Base-by-base conservation (phyloP, 2,888 invertebrate species). In the Hemaris fuciformis region DNA sequence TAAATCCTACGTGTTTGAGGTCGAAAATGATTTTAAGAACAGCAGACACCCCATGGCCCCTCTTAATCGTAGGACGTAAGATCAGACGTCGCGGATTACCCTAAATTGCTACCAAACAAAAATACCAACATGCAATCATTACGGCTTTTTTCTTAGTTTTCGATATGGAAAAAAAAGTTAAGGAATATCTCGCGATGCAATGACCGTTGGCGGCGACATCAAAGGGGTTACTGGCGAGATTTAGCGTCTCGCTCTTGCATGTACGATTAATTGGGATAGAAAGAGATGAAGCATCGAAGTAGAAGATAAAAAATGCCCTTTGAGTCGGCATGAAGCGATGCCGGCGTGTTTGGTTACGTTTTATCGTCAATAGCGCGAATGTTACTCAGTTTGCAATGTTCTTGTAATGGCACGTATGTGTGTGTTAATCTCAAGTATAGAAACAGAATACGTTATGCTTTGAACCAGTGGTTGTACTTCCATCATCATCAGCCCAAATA, bases 121-220 rank as follows among this genome's bases (percentile, higher is more conserved):
- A 83, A 85, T 85, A 83, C 84, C 80, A 77, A 80, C 80, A 53
- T 53, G 31, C 53, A 68, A 74, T 76, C 76, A 84, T 84, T 83
- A 80, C 73, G 62, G 63, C 63, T 73, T 84, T 84, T 83, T 84
- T 79, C 83, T 89, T 88, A 87, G 88, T 85, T 89, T 88, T 84
- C 88, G 83, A 89, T 89, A 85, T 79, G 79, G 80, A 83, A 87
- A 86, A 87, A 81, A 78, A 82, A 79, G 70, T 67, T 68, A 64
- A 76, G 78, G 76, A 83, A 85, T 85, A 84, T 85, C 85, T 83
- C 79, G 80, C 85, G 80, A 86, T 82, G 84, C 86, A 82, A 81
- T 85, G 87, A 86, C 88, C 84, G 86, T 85, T 64, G 66, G 82
- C 88, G 91, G 89, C 82, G 77, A 85, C 83, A 82, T 91, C 88